A percentile compares a stretch with the other conserved stretches of the same genome.
Conservation (phyloP, 2,797 vertebrate species). For the Otolemur crassicaudatus region DNA sequence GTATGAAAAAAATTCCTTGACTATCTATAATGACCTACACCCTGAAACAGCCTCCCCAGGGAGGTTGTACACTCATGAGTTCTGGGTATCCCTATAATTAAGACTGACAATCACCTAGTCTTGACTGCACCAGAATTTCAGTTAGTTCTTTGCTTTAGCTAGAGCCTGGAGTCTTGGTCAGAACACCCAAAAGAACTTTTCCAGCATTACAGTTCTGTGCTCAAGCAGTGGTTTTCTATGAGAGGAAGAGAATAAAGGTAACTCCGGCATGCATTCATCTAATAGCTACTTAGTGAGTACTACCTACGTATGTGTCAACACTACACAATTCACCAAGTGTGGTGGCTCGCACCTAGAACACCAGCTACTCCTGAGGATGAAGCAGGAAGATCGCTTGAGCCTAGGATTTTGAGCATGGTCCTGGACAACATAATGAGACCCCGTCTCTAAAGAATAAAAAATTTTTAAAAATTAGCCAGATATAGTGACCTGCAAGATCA, state of each 20-base stretch:
- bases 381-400: neutral
- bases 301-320: neutral
- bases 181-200: neutral
- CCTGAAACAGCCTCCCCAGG: neutral
- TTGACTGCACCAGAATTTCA: neutral
- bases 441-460: neutral
- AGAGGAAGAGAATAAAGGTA: neutral
- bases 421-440: no score
- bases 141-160: neutral
- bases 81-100: neutral
- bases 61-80: neutral
- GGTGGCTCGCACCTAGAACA: neutral
- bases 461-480: neutral
- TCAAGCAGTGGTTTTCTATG: neutral
- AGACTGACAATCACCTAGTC: neutral
- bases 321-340: accelerated
- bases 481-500: neutral
- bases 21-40: neutral
- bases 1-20: neutral
- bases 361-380: neutral
- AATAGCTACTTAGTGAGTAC: neutral
- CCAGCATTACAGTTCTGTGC: neutral
- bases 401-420: no score
- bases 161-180: neutral
- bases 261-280: neutral